Evolutionary conservation across 2,888 invertebrate genomes (phyloP), one percentile per base, ranked within the genome.

Genomic region (Cephus runcator): DNA sequence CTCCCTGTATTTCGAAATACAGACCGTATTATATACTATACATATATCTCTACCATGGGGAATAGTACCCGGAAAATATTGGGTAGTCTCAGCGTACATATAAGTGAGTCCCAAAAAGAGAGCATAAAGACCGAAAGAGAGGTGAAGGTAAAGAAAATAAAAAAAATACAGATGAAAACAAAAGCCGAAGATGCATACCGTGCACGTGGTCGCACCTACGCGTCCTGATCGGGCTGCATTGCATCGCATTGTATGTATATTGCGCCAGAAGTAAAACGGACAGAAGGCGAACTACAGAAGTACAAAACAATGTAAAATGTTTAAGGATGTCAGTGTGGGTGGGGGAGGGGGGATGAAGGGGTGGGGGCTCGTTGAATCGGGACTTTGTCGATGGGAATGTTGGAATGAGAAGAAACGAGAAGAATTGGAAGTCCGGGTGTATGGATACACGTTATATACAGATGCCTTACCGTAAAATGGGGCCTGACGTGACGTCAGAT

Each of bases 231-330:
- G 31, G 71, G 71, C 71, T 15, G 71, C 71, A 71, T 71, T 71
- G 71, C 71, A 82, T 78, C 77, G 87, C 87, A 90, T 90, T 90
- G 90, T 90, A 90, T 90, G 90, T 89, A 90, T 90, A 90, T 90
- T 86, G 86, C 74, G 73, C 34, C 30, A 34, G 33, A 33, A 12
- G 33, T 34, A 34, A 76, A 76, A 34, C 68, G 69, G 68, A 56
- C 77, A 12, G 71, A 71, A 33, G 71, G 34, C 36, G 77, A 75
- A 69, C 75, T 69, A 75, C 77, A 31, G 75, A 75, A 75, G 77
- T 77, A 75, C 69, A 75, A 77, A 75, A 77, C 75, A 77, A 77
- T 34, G 74, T 34, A 34, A 74, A 36, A 23, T 31, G 71, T 11
- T 71, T 31, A 71, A 71, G 71, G 71, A 3, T 12, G 71, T 12